A percentile compares a stretch with the other conserved stretches of the same genome.
Conservation (phyloP, 2,113 vertebrate genomes). For the Otus sunia region DNA sequence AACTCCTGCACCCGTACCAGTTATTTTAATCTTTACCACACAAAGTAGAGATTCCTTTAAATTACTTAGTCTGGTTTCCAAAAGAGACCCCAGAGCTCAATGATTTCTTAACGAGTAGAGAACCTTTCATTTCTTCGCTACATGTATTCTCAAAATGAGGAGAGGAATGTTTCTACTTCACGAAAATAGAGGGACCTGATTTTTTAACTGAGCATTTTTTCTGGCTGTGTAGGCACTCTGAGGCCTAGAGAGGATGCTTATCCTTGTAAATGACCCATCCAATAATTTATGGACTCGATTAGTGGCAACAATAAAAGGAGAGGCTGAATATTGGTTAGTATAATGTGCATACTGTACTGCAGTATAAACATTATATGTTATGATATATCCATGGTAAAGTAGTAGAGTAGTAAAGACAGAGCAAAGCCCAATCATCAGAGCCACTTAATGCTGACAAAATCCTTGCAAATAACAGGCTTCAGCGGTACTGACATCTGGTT, state of each 20-base stretch:
- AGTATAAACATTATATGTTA: not conserved
- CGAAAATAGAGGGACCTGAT: constrained; percentile 5
- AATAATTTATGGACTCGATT: constrained; percentile 20
- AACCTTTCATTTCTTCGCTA: constrained; percentile 52
- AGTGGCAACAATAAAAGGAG: not conserved
- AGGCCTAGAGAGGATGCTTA: constrained; percentile 1
- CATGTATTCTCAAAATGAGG: constrained; percentile 30
- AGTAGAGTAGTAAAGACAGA: not conserved
- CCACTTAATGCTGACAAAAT: not conserved
- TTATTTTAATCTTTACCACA: constrained; percentile 42
- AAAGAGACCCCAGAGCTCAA: constrained; percentile 48
- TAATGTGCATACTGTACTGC: not conserved
- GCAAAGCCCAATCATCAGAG: not conserved
- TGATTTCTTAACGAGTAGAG: constrained; percentile 35
- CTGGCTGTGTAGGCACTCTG: not conserved
- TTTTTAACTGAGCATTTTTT: constrained; percentile 33
- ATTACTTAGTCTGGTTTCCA: constrained; percentile 30
- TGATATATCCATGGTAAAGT: not conserved
- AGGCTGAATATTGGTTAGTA: not conserved
- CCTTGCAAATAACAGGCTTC: not conserved
- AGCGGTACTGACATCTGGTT: not conserved
- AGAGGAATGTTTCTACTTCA: constrained; percentile 1
- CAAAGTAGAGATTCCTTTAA: constrained; percentile 27
- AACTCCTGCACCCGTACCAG: not conserved
- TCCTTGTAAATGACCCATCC: not conserved